Base-by-base conservation (phyloP, 2,888 invertebrate genomes). In the Meloe dianella region DNA sequence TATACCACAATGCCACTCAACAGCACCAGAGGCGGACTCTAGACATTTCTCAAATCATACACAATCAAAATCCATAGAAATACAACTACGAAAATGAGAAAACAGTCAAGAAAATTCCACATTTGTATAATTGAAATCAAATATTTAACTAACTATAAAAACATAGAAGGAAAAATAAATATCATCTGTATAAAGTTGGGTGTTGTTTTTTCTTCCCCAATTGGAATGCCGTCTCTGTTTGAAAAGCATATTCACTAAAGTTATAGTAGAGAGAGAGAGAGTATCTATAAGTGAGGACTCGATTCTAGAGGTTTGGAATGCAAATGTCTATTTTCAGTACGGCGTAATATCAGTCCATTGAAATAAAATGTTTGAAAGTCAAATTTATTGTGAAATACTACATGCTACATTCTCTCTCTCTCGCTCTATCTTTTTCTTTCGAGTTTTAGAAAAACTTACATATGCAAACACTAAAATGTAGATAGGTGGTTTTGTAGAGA, bases 291-390 rank as follows among this genome's bases (percentile, higher is more conserved):
- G 59, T 41, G 47, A 65, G 62, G 51, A 63, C 61, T 64, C 65
- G 63, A 67, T 69, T 69, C 65, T 64, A 60, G 66, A 63, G 61
- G 60, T 69, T 61, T 62, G 68, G 69, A 71, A 71, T 72, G 64
- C 67, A 71, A 73, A 73, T 71, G 69, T 68, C 71, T 70, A 69
- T 70, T 67, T 70, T 64, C 57, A 71, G 59, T 61, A 56, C 56
- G 64, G 65, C 65, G 68, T 69, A 67, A 71, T 68, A 68, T 67
- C 63, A 51, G 56, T 35, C 56, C 65, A 32, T 59, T 61, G 59
- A 54, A 65, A 63, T 63, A 41, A 64, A 66, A 66, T 62, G 66
- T 62, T 66, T 66, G 66, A 59, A 62, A 66, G 62, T 59, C 62
- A 62, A 62, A 66, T 66, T 66, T 58, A 66, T 62, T 56, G 61